Conservation (phyloP, 2,113 vertebrate genomes). For the Neofelis nebulosa region DNA sequence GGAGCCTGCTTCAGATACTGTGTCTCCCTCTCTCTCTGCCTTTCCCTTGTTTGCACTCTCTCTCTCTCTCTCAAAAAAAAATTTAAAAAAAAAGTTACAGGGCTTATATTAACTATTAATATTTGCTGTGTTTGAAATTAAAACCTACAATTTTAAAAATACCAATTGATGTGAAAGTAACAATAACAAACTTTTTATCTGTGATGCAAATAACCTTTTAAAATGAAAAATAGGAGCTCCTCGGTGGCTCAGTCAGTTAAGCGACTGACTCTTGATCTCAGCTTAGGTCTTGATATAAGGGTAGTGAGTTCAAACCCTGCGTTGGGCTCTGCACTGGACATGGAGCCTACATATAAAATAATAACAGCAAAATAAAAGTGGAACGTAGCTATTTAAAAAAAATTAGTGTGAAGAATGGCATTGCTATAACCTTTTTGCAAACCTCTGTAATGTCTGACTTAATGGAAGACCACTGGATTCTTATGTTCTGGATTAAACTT, state of each 20-base stretch:
- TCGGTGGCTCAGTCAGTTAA: too few species aligned
- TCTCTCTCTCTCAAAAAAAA: too few species aligned
- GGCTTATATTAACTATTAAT: not conserved
- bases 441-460: not conserved
- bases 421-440: constrained; percentile 19
- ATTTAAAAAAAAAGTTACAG: not conserved
- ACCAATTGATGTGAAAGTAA: not conserved
- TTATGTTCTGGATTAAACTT: not conserved
- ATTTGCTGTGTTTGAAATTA: constrained; percentile 28
- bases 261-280: too few species aligned
- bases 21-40: too few species aligned
- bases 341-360: too few species aligned
- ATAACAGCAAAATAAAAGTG: not conserved
- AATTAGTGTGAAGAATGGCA: not conserved
- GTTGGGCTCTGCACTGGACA: too few species aligned
- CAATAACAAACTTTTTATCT: not conserved
- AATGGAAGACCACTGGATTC: not conserved
- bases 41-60: too few species aligned
- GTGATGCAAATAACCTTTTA: not conserved
- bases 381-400: not conserved
- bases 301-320: too few species aligned
- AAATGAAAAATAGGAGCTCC: not conserved
- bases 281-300: too few species aligned
- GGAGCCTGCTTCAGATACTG: too few species aligned
- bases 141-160: not conserved